Evolutionary conservation across 2,888 invertebrate species (phyloP).

Genomic region (Sepiola atlantica): DNA sequence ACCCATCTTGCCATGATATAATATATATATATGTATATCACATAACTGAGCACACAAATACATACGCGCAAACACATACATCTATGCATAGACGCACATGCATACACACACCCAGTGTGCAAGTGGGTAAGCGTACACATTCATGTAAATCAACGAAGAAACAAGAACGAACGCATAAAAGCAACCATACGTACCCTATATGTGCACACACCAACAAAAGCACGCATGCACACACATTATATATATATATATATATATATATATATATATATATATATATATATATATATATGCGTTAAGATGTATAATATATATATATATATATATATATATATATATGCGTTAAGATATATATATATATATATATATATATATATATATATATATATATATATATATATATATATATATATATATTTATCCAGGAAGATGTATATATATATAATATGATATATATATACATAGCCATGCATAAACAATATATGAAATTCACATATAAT

Average conservation of each 20-base stretch:
- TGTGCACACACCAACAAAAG: not conserved
- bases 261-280: constrained; percentile 8
- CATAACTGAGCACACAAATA: not conserved
- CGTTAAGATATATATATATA: not conserved
- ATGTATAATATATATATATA: too few species aligned
- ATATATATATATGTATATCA: not conserved
- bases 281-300: not conserved
- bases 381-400: not conserved
- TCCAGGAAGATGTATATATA: not conserved
- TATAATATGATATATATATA: not conserved
- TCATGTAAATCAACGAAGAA: not conserved
- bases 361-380: not conserved
- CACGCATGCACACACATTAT: not conserved
- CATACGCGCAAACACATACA: not conserved
- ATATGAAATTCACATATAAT: too few species aligned
- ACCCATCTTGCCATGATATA: not conserved
- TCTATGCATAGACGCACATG: not conserved
- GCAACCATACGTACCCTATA: too few species aligned
- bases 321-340: not conserved
- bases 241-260: constrained; percentile 10
- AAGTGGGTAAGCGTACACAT: not conserved
- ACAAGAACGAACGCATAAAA: not conserved
- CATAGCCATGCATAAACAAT: too few species aligned
- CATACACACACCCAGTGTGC: not conserved
- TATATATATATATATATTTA: not conserved